A percentile compares a stretch with the other conserved stretches of the same genome.
These are phyloP conservation scores for Austrolebias charrua DNA, from an alignment of 2,797 vertebrate genomes.

Conservation along the genomic window DNA sequence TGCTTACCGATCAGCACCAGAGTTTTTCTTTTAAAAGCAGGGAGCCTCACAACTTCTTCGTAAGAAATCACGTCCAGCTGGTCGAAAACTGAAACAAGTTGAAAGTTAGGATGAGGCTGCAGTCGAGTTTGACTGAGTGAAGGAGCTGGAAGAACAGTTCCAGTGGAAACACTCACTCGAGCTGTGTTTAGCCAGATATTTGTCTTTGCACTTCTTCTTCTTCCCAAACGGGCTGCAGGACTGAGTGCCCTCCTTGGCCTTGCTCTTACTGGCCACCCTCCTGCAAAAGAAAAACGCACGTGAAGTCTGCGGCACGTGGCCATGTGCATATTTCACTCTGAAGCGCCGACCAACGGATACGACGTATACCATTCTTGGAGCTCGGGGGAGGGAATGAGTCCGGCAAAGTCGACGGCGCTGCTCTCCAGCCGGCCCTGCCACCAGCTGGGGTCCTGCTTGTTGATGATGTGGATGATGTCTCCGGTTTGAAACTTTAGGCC, in stretches of 20 bases:
- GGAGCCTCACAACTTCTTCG: constrained; percentile 94
- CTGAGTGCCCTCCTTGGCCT: constrained; percentile 79
- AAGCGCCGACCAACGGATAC: neutral
- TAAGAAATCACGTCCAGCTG: constrained; percentile 97
- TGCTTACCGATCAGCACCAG: constrained; percentile 93
- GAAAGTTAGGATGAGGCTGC: neutral
- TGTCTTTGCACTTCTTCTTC: constrained; percentile 99
- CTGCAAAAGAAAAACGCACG: constrained; percentile 64
- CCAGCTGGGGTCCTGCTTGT: constrained; percentile 98
- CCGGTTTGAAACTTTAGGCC: constrained; percentile 91
- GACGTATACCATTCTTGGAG: constrained; percentile 92
- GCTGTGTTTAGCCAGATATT: constrained; percentile 98
- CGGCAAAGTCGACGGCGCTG: constrained; percentile 82
- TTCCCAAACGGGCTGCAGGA: constrained; percentile 97
- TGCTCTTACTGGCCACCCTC: constrained; percentile 90
- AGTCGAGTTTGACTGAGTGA: neutral
- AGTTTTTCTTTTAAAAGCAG: constrained; percentile 95
- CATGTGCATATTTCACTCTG: neutral
- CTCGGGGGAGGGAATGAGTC: constrained; percentile 94
- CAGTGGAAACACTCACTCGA: constrained; percentile 81
- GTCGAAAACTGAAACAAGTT: constrained; percentile 88
- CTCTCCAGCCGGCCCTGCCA: constrained; percentile 95
- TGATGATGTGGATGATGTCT: constrained; percentile 95
- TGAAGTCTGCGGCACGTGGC: neutral
- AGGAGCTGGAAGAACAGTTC: neutral